These are phyloP conservation scores for Nephila pilipes DNA, from an alignment of 1,140 invertebrate species.

Conservation along the genomic window DNA sequence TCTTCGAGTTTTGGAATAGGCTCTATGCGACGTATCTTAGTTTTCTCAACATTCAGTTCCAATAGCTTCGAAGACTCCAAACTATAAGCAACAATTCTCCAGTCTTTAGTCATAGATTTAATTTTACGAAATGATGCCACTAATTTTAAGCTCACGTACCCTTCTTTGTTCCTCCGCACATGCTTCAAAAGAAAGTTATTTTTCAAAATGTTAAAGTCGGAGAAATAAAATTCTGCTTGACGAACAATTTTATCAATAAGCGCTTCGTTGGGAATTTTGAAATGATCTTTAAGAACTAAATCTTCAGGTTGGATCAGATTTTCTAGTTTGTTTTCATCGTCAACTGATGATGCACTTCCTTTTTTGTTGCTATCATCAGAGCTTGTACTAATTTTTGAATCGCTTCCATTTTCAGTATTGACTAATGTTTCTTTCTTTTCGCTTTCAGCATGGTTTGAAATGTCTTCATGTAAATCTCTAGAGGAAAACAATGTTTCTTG, in stretches of 20 bases:
- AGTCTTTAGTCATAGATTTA: slow-evolving; percentile 90
- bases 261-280: slow-evolving; percentile 33
- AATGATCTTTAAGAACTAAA: background rate
- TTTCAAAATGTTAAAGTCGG: slow-evolving; percentile 95
- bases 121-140: slow-evolving; percentile 86
- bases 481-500: too few species aligned
- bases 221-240: slow-evolving; percentile 96
- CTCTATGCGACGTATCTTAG: slow-evolving; percentile 91
- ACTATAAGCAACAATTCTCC: slow-evolving; percentile 93
- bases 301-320: background rate
- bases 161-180: slow-evolving; percentile 95
- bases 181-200: slow-evolving; percentile 97
- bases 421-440: background rate
- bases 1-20: slow-evolving; percentile 94
- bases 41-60: slow-evolving; percentile 94
- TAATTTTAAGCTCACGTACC: slow-evolving; percentile 95
- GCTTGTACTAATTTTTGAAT: slow-evolving; percentile 11
- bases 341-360: background rate
- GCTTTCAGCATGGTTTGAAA: background rate
- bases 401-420: background rate
- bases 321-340: background rate
- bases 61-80: slow-evolving; percentile 89
- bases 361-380: background rate
- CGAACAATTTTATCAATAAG: slow-evolving; percentile 81
- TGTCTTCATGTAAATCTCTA: too few species aligned